These are phyloP conservation scores for Caenorhabditis sulstoni DNA, from an alignment of 2,888 invertebrate species.

Conservation along the genomic window DNA sequence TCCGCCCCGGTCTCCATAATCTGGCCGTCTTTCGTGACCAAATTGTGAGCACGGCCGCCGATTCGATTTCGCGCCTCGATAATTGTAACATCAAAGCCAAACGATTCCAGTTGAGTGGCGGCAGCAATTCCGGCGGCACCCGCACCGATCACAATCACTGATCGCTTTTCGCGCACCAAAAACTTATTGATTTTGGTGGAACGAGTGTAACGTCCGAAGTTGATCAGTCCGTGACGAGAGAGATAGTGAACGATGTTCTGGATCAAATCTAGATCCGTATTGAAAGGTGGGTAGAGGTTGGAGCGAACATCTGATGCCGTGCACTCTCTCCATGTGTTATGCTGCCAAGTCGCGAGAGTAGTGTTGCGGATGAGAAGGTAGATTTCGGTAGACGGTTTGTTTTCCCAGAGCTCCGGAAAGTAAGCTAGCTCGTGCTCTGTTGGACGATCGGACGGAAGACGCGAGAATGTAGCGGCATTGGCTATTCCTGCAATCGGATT, in stretches of 20 bases:
- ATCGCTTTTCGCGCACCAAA: conserved; percentile 14
- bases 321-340: conserved; percentile 21
- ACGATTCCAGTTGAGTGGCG: conserved; percentile 73
- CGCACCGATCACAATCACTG: conserved; percentile 79
- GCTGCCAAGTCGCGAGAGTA: conserved; percentile 41
- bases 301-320: conserved; percentile 20
- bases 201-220: conserved; percentile 91
- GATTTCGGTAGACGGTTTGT: conserved; percentile 33
- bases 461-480: conserved; percentile 67
- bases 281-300: conserved; percentile 86
- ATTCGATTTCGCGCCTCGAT: conserved; percentile 86
- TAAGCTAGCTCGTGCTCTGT: conserved; percentile 70
- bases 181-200: conserved; percentile 32
- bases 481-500: conserved; percentile 66
- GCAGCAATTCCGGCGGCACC: conserved; percentile 79
- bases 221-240: conserved; percentile 96
- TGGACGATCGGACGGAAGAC: conserved; percentile 74
- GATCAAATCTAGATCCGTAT: conserved; percentile 81
- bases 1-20: conserved; percentile 53
- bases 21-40: conserved; percentile 82
- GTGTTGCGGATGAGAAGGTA: conserved; percentile 73
- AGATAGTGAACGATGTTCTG: conserved; percentile 90
- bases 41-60: conserved; percentile 96
- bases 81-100: conserved; percentile 78
- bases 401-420: conserved; percentile 70